These are phyloP conservation scores for Alauda arvensis DNA, from an alignment of 2,797 vertebrate genomes.

Conservation along the genomic window DNA sequence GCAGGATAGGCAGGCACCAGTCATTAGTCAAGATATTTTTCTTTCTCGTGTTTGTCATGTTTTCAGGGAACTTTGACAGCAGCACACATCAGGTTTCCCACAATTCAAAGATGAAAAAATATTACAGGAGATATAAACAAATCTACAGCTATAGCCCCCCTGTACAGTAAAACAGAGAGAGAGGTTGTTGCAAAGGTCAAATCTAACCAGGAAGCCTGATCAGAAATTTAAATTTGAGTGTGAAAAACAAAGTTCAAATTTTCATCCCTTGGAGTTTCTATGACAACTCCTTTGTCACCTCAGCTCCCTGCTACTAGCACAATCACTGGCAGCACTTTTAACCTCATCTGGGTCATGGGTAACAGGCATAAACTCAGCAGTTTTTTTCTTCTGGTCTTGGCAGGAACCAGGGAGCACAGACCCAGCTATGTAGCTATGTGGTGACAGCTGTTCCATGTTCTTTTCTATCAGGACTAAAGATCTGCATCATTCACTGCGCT, in stretches of 20 bases:
- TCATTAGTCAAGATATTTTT: not conserved
- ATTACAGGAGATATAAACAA: not conserved
- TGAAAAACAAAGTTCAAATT: not conserved
- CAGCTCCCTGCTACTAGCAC: not conserved
- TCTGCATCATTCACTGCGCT: not conserved
- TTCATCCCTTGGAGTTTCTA: not conserved
- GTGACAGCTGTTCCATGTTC: not conserved
- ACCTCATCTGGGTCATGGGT: not conserved
- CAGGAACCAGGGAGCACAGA: not conserved
- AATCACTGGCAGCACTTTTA: not conserved
- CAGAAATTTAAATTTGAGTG: not conserved
- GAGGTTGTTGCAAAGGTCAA: not conserved
- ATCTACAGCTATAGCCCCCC: not conserved
- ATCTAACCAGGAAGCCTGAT: not conserved
- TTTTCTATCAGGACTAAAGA: not conserved
- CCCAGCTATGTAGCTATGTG: not conserved
- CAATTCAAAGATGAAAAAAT: not conserved
- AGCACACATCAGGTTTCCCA: not conserved
- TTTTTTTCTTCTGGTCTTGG: not conserved
- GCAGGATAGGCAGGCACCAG: not conserved
- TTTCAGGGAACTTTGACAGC: not conserved
- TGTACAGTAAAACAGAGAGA: not conserved
- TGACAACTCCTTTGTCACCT: slow-evolving; percentile 8
- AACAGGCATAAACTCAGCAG: not conserved
- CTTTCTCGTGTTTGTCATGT: not conserved